These are phyloP conservation scores for Steinernema khuongi DNA, from an alignment of 1,140 invertebrate genomes.

Conservation along the genomic window DNA sequence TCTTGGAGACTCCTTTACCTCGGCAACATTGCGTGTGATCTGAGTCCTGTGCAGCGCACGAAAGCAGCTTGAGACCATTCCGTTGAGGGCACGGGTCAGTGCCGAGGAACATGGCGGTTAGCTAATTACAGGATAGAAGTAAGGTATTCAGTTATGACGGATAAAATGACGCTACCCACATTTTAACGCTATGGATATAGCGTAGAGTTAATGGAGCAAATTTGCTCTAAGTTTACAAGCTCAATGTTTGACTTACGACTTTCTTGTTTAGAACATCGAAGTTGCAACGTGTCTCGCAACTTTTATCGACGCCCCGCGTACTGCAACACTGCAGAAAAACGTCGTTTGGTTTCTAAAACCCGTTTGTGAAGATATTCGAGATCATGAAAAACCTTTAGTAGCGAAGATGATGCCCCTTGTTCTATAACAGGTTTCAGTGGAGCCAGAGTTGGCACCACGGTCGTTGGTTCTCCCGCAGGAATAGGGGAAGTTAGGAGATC, in stretches of 20 bases:
- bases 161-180: not conserved
- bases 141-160: not conserved
- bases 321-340: slow-evolving; percentile 43
- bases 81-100: slow-evolving; percentile 53
- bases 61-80: slow-evolving; percentile 44
- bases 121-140: slow-evolving; percentile 31
- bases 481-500: not conserved
- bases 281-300: slow-evolving; percentile 50
- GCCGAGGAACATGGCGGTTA: slow-evolving; percentile 54
- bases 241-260: too few species aligned
- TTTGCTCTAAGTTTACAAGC: not conserved
- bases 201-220: not conserved
- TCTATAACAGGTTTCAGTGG: not conserved
- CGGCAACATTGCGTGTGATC: slow-evolving; percentile 44
- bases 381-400: not conserved
- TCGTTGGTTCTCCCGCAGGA: slow-evolving; percentile 16
- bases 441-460: not conserved
- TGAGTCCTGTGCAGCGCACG: slow-evolving; percentile 50
- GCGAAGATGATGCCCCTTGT: slow-evolving; percentile 1
- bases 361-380: not conserved
- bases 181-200: slow-evolving; percentile 9
- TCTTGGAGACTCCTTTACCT: slow-evolving; percentile 29
- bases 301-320: slow-evolving; percentile 41
- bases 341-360: slow-evolving; percentile 35
- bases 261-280: slow-evolving; percentile 53